These are phyloP conservation scores for Nyctibius grandis DNA, from an alignment of 2,797 vertebrate genomes.

Conservation along the genomic window DNA sequence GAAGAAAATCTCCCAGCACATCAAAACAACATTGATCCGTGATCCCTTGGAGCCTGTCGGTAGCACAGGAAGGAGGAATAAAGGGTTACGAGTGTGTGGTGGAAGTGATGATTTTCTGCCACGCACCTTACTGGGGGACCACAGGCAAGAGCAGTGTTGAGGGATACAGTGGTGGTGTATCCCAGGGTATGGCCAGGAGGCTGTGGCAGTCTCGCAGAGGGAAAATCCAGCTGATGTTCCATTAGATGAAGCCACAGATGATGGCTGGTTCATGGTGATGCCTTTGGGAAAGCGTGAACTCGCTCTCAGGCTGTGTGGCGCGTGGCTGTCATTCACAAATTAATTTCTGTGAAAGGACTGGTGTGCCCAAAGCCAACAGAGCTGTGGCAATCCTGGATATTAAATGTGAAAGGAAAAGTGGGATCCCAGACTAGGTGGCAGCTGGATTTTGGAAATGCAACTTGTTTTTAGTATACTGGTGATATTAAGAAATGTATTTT, in stretches of 20 bases:
- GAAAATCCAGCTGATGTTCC: background rate
- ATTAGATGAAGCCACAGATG: background rate
- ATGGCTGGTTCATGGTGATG: background rate
- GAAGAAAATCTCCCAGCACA: background rate
- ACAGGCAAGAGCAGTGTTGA: fast-evolving
- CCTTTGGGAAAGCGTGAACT: background rate
- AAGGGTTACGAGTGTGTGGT: background rate
- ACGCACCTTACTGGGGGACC: background rate
- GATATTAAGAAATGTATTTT: background rate
- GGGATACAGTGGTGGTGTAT: background rate
- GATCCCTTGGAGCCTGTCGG: background rate
- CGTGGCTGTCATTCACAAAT: background rate
- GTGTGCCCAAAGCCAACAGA: background rate
- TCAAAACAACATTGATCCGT: fast-evolving
- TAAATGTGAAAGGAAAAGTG: background rate
- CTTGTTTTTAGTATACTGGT: background rate
- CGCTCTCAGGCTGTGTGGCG: fast-evolving
- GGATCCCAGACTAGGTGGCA: background rate
- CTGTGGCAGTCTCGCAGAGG: background rate
- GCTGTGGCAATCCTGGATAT: background rate
- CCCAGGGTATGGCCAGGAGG: background rate
- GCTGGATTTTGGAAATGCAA: background rate
- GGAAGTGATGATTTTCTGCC: background rate
- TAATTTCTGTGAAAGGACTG: background rate
- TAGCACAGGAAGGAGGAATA: background rate